Evolutionary conservation across 2,888 invertebrate species (phyloP).

Genomic region (Schizaphis graminum): DNA sequence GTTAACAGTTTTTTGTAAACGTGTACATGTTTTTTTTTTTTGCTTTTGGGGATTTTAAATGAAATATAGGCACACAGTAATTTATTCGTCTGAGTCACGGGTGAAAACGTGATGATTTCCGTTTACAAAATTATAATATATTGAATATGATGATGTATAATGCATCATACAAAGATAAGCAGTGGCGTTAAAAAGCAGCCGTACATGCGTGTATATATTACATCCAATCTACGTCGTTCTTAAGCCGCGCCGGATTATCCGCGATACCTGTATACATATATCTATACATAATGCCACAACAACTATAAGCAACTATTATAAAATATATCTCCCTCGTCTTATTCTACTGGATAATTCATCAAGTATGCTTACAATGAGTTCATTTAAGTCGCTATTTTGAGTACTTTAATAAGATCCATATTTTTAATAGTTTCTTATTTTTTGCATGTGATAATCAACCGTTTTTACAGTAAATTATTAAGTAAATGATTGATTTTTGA

Average conservation of each 20-base stretch:
- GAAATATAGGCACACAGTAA: background rate
- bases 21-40: background rate
- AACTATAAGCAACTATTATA: background rate
- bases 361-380: background rate
- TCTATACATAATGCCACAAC: background rate
- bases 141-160: background rate
- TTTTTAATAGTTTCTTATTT: background rate
- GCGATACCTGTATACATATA: background rate
- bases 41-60: constrained; percentile 9
- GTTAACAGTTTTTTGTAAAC: constrained; percentile 42
- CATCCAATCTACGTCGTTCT: background rate
- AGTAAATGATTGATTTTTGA: background rate
- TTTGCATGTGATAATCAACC: background rate
- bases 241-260: background rate
- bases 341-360: background rate
- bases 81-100: background rate
- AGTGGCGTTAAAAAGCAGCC: background rate
- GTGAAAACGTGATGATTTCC: background rate
- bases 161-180: background rate
- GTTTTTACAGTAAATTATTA: background rate
- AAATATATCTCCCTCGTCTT: background rate
- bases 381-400: background rate
- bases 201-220: background rate
- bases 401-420: background rate
- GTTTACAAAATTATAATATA: background rate